Percentiles rank a stretch among this genome's conserved stretches.
Conservation (phyloP, 2,888 invertebrate species). For the Folsomia manolachei region DNA sequence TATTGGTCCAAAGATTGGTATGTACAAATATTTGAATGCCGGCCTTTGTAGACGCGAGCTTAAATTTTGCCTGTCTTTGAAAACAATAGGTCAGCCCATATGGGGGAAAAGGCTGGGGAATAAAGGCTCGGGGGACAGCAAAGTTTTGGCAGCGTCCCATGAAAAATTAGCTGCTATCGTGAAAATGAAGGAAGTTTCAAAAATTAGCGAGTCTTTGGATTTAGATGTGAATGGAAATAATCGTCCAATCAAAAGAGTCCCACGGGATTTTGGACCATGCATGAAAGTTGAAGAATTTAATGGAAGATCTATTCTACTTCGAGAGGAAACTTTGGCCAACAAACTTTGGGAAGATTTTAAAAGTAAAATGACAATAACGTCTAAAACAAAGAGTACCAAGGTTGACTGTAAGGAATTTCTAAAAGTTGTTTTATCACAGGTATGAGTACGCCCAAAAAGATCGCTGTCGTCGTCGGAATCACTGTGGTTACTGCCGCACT, state of each 20-base stretch:
- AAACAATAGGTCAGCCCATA: not conserved
- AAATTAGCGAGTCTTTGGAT: not conserved
- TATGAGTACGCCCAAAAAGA: constrained; percentile 31
- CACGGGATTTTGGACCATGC: not conserved
- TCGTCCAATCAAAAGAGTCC: not conserved
- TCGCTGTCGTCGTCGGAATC: constrained; percentile 33
- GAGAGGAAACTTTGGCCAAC: constrained; percentile 29
- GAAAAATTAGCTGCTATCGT: not conserved
- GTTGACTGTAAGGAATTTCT: too few relatives aligned
- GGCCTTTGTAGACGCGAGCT: too few relatives aligned
- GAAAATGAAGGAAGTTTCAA: not conserved
- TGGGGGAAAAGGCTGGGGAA: not conserved
- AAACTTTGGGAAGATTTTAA: constrained; percentile 39
- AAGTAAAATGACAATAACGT: constrained; percentile 25
- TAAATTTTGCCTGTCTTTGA: too few relatives aligned
- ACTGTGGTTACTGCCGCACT: constrained; percentile 24
- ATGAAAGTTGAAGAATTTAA: constrained; percentile 7
- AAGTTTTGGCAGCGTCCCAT: not conserved
- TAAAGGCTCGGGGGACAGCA: not conserved
- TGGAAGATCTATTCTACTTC: constrained; percentile 30
- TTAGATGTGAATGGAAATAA: not conserved
- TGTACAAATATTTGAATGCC: too few relatives aligned
- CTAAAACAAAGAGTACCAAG: too few relatives aligned
- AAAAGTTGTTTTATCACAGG: constrained; percentile 20
- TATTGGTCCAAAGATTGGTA: not conserved